Evolutionary conservation across 2,113 vertebrate species (phyloP).

Genomic region (Daboia siamensis): DNA sequence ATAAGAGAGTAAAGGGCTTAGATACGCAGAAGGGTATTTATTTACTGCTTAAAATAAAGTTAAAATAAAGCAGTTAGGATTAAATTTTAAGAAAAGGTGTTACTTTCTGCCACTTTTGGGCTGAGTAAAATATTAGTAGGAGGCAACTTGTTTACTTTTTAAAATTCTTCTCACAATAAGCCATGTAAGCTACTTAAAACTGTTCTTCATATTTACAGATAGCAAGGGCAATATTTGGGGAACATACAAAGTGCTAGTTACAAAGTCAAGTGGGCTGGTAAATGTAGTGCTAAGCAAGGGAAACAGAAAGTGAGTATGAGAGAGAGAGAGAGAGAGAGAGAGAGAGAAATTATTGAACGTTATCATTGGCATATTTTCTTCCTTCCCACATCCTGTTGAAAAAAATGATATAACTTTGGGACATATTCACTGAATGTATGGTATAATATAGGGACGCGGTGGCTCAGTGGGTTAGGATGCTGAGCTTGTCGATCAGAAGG

Average conservation of each 20-base stretch:
- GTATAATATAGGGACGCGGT: no score
- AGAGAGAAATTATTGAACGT: background rate
- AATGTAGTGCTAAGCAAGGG: background rate
- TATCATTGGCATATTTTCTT: background rate
- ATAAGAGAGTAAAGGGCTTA: background rate
- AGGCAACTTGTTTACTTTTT: background rate
- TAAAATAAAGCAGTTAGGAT: background rate
- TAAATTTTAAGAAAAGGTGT: background rate
- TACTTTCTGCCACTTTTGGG: background rate
- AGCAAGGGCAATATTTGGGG: background rate
- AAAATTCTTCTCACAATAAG: background rate
- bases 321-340: background rate
- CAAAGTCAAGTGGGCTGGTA: background rate
- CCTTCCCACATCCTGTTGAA: background rate
- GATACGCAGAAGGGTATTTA: background rate
- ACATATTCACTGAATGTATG: rapidly evolving
- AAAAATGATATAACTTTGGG: background rate
- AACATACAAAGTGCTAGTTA: background rate
- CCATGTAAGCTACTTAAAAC: background rate
- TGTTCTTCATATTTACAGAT: background rate
- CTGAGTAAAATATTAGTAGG: background rate
- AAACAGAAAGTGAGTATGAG: background rate
- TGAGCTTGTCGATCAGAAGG: no score
- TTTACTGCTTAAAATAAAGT: background rate
- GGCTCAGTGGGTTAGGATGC: no score